These are phyloP conservation scores for Dufourea novaeangliae DNA, from an alignment of 1,140 invertebrate species.

Conservation along the genomic window DNA sequence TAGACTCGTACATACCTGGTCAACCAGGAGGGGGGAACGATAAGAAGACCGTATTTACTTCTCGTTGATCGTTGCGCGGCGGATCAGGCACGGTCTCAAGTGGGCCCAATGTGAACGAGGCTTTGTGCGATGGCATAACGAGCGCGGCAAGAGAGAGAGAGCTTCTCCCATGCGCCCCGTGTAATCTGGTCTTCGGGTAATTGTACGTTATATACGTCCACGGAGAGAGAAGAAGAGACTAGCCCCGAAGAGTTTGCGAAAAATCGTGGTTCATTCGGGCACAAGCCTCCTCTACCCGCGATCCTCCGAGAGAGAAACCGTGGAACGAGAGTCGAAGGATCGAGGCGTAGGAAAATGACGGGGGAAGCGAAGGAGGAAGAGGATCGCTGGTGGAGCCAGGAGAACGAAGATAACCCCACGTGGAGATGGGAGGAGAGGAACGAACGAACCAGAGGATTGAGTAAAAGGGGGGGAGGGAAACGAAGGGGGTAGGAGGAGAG, in stretches of 20 bases:
- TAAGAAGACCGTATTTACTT: slow-evolving; percentile 33
- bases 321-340: not conserved
- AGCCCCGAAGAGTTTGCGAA: slow-evolving; percentile 74
- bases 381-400: too few relatives aligned
- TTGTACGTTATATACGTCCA: slow-evolving; percentile 80
- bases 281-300: slow-evolving; percentile 37
- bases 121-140: slow-evolving; percentile 67
- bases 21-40: too few relatives aligned
- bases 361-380: slow-evolving; percentile 18
- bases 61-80: not conserved
- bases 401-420: not conserved
- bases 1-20: too few relatives aligned
- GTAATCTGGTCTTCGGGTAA: slow-evolving; percentile 79
- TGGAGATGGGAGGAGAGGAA: slow-evolving; percentile 10
- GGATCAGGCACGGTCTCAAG: slow-evolving; percentile 52
- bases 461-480: slow-evolving; percentile 2
- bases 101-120: slow-evolving; percentile 67
- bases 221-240: too few relatives aligned
- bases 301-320: slow-evolving; percentile 23
- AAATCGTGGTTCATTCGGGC: slow-evolving; percentile 76
- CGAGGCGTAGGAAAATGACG: slow-evolving; percentile 26
- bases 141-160: slow-evolving; percentile 49
- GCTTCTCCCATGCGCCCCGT: slow-evolving; percentile 75
- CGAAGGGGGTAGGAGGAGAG: slow-evolving; percentile 4
- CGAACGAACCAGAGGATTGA: not conserved